Base-by-base conservation (phyloP, 2,888 invertebrate species). In the Melinopterus prodromus region DNA sequence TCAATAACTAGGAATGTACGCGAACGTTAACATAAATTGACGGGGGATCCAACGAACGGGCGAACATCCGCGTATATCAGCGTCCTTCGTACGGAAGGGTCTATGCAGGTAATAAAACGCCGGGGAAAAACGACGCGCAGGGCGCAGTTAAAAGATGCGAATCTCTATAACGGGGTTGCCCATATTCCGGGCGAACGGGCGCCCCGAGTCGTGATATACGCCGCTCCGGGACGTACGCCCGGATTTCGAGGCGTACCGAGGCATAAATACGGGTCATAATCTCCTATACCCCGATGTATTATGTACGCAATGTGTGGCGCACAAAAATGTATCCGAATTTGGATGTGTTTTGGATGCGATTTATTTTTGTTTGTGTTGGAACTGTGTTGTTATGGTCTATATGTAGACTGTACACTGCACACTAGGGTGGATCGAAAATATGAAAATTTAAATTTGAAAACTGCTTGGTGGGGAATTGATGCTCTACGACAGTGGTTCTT, bases 1-100 rank as follows among this genome's bases (percentile, higher is more conserved):
- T 53, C 53, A 53, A 53, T 53, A 53, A 53, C 53, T 53, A 53
- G 53, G 53, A 53, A 53, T 53, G 53, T 53, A 53, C 53, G 53
- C 9, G 53, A 53, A 4, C 53, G 53, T 53, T 53, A 53, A 53
- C 53, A 53, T 53, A 53, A 53, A 53, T 53, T 53, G 53, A 53
- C 53, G 53, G 53, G 53, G 53, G 53, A 53, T 53, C 53, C 53
- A 7, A 4, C 9, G 9, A 53, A 53, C 53, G 53, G 53, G 7
- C 7, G 53, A 53, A 53, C 53, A 53, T 53, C 53, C 53, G 53
- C 12, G 5, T 53, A 53, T 53, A 53, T 53, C 53, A 53, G 12
- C 53, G 53, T 53, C 5, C 53, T 53, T 53, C 9, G 9, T 53
- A 1, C 53, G 53, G 53, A 53, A 53, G 53, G 53, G 53, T 53